Base-by-base conservation (phyloP, 2,888 invertebrate genomes). In the Villa cingulata region DNA sequence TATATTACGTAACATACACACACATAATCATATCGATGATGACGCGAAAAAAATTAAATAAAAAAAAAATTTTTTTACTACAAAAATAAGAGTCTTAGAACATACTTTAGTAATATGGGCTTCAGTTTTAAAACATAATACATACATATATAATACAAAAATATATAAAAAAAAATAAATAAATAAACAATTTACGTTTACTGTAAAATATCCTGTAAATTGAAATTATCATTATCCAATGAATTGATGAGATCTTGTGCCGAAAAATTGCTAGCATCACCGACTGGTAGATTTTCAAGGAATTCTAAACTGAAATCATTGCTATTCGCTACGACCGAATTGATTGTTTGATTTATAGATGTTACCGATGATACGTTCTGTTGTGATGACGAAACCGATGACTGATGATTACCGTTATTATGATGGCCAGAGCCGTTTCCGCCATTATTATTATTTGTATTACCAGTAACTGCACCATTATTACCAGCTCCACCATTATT, bases 171-270 rank as follows among this genome's bases (percentile, higher is more conserved):
- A 7, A 18, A 37, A 37, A 37, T 9, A 29, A 6, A 29, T 29
- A 29, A 29, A 29, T 9, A 9, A n/a, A n/a, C n/a, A n/a, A 23
- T 23, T 23, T 23, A 6, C 38, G 37, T 48, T 54, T 64, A 68
- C 57, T 73, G 77, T 54, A 79, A 70, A 49, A 80, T 78, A 56
- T 80, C 80, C 61, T 76, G 77, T 48, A 84, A 71, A 69, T 78
- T 81, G 58, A 83, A 80, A 54, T 77, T 76, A 60, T 80, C 79
- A 60, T 80, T 81, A 62, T 89, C 90, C 59, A 90, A 78, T 46
- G 86, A 86, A 70, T 81, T 87, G 58, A 88, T 75, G 53, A 88
- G 71, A 63, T 88, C 88, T 65, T 87, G 86, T 50, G 86, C 85
- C 58, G 83, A 81, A 68, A 86, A 81, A 61, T 78, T 80, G 61